Percentiles rank a stretch among this genome's conserved stretches.
These are phyloP conservation scores for Apistogramma diplotaenia DNA, from an alignment of 2,113 vertebrate species.

Conservation along the genomic window DNA sequence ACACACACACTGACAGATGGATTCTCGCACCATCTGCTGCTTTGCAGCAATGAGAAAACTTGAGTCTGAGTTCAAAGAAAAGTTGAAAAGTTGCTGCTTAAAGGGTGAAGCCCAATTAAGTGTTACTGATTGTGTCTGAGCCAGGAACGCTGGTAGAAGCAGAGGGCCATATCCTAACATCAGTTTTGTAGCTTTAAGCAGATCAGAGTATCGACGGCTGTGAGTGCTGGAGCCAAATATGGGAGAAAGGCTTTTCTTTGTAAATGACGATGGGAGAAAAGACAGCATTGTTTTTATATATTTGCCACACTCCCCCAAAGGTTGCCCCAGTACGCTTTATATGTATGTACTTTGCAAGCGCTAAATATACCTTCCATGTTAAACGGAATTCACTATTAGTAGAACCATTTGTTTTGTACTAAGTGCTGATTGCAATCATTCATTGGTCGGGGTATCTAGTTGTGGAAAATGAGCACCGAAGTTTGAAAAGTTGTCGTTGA, in stretches of 20 bases:
- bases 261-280: conserved; percentile 41
- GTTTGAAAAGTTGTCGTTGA: conserved; percentile 43
- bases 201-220: conserved; percentile 44
- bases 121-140: conserved; percentile 23
- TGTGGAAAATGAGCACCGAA: conserved; percentile 37
- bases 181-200: conserved; percentile 60
- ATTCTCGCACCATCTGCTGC: conserved; percentile 64
- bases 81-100: conserved; percentile 40
- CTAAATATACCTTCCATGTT: conserved; percentile 65
- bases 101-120: conserved; percentile 33
- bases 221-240: conserved; percentile 34
- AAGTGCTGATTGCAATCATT: conserved; percentile 66
- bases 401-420: conserved; percentile 68
- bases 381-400: conserved; percentile 55
- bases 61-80: conserved; percentile 41
- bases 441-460: conserved; percentile 58
- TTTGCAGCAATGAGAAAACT: conserved; percentile 40
- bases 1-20: conserved; percentile 50
- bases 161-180: conserved; percentile 35
- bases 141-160: neutral
- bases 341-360: conserved; percentile 64
- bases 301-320: conserved; percentile 47
- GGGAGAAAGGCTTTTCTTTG: conserved; percentile 34
- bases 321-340: conserved; percentile 61
- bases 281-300: conserved; percentile 55